Evolutionary conservation across 2,797 vertebrate species (phyloP), one percentile per base, ranked within the genome.

Genomic region (Heterohyrax brucei): DNA sequence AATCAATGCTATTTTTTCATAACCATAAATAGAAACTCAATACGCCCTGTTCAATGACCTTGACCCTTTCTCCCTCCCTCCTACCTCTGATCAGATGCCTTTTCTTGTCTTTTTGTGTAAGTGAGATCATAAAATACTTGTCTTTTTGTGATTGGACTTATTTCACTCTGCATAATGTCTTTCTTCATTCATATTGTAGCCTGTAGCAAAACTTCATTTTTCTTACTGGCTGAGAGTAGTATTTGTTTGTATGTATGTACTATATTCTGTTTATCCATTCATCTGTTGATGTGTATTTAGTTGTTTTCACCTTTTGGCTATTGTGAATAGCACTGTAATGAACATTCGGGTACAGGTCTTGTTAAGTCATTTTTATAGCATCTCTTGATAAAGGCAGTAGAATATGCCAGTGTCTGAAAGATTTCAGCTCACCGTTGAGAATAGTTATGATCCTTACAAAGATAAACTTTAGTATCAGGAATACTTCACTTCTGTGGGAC

Each of bases 371-470:
- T 80, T 96, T 95, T 83, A 91, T 70, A 77, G 30, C 46, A 53
- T 90, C 28, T 95, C 83, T 93, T 95, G 89, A 95, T 66, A 95
- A 95, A 97, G 64, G 66, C 64, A 95, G 53, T 88, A 94, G 89
- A 96, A 39, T 78, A 26, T 93, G n/a, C 82, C 39, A 84, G 28
- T 86, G 90, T 79, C 94, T 95, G 50, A 94, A 96, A 95, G 83
- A 93, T 84, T 91, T 84, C n/a, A 85, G 33, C 30, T 96, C 59
- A 72, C 48, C 28, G 46, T 92, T 94, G 94, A 89, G 68, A 95
- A 79, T 91, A 26, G 53, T 95, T 94, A 85, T 90, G 30, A 88
- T 86, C 62, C 70, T 92, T 94, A 80, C 92, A 94, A 78, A 26
- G 46, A 39, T 82, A 94, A 87, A 18, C 30, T 22, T 90, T 72